Evolutionary conservation across 2,797 vertebrate species (phyloP).

Genomic region (Ciconia nigra): DNA sequence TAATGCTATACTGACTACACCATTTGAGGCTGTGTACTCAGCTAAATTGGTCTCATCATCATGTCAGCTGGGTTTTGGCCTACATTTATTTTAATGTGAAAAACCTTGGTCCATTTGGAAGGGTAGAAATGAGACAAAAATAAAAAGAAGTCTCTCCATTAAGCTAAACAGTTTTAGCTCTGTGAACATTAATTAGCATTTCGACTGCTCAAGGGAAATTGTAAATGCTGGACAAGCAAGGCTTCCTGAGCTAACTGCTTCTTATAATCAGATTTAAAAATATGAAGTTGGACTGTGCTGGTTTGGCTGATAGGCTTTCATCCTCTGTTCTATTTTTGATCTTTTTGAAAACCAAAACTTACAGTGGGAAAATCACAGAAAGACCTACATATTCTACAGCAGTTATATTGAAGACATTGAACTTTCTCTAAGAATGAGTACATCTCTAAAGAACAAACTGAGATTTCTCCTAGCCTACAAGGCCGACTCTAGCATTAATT

Average conservation of each 20-base stretch:
- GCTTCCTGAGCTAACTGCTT: background rate
- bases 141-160: background rate
- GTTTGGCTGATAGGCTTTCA: background rate
- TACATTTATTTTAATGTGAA: background rate
- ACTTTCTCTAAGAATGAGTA: background rate
- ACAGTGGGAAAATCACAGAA: background rate
- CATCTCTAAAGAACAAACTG: background rate
- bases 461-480: background rate
- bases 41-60: background rate
- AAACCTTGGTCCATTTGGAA: background rate
- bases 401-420: background rate
- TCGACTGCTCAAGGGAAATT: background rate
- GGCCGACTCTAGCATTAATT: background rate
- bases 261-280: background rate
- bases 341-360: conserved; percentile 21
- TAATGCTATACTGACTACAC: background rate
- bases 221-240: background rate
- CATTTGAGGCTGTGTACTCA: background rate
- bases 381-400: conserved; percentile 26
- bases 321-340: background rate
- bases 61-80: background rate
- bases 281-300: background rate
- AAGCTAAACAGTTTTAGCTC: background rate
- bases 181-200: conserved; percentile 23
- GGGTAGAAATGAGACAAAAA: background rate